Percentiles rank a stretch among this genome's conserved stretches.
Conservation (phyloP, 1,140 invertebrate species). For the honey bee (Apis mellifera) region Amel_HAv3.1 CM009936.2:7793501-7794000, state of each 20-base stretch:
- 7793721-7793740: constrained; percentile 44
- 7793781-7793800: constrained; percentile 78
- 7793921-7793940: constrained; percentile 73
- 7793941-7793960: constrained; percentile 51
- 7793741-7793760: constrained; percentile 59
- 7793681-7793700: constrained; percentile 56
- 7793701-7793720: constrained; percentile 42
- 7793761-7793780: constrained; percentile 77
- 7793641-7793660: constrained; percentile 75
- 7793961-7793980: constrained; percentile 76
- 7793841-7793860: constrained; percentile 75
- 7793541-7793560: constrained; percentile 69
- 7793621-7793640: constrained; percentile 68
- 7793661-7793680: constrained; percentile 76
- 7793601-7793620: constrained; percentile 58
- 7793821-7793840: constrained; percentile 78
- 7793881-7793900: constrained; percentile 78
- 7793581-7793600: constrained; percentile 56
- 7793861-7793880: constrained; percentile 67
- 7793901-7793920: constrained; percentile 71
- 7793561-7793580: constrained; percentile 64
- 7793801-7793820: constrained; percentile 75
- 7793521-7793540: constrained; percentile 71
- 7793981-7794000: constrained; percentile 76
- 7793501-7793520: constrained; percentile 57